Percentiles rank a stretch among this genome's conserved stretches.
phyloP scores from a whole-genome alignment of 2,888 invertebrate genomes.

The Hoplodrina ambigua region DNA sequence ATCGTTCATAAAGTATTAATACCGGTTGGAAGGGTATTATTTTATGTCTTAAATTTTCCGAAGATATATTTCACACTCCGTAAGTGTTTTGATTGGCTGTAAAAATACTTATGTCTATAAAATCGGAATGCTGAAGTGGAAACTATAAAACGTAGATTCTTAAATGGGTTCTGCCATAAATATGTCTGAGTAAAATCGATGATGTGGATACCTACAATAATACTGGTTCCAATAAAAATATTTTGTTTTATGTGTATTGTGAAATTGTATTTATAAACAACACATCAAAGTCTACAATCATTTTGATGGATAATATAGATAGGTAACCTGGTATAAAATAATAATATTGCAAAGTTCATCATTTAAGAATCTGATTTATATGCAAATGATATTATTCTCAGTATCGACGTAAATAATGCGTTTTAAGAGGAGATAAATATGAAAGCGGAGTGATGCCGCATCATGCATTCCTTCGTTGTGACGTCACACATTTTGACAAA shows the following conservation, averaged over 20 bases:
- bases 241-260: constrained; percentile 13
- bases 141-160: constrained; percentile 50
- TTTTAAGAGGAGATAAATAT: no score
- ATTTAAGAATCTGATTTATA: no score
- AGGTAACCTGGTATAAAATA: no score
- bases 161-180: constrained; percentile 52
- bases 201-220: constrained; percentile 13
- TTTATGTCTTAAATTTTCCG: constrained; percentile 43
- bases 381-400: no score
- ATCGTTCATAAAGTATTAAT: constrained; percentile 53
- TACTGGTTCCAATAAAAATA: constrained; percentile 6
- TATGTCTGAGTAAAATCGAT: constrained; percentile 27
- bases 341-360: no score
- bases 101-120: constrained; percentile 55
- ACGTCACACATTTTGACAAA: no score
- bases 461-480: no score
- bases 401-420: no score
- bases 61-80: constrained; percentile 37
- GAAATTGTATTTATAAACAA: constrained; percentile 21
- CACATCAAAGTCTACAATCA: background rate
- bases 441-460: no score
- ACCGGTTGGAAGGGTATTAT: constrained; percentile 20
- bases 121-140: constrained; percentile 45
- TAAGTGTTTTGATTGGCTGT: constrained; percentile 57
- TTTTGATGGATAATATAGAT: background rate